A percentile compares a stretch with the other conserved stretches of the same genome.
These are phyloP conservation scores for Okapia johnstoni DNA, from an alignment of 2,113 vertebrate species.

Conservation along the genomic window DNA sequence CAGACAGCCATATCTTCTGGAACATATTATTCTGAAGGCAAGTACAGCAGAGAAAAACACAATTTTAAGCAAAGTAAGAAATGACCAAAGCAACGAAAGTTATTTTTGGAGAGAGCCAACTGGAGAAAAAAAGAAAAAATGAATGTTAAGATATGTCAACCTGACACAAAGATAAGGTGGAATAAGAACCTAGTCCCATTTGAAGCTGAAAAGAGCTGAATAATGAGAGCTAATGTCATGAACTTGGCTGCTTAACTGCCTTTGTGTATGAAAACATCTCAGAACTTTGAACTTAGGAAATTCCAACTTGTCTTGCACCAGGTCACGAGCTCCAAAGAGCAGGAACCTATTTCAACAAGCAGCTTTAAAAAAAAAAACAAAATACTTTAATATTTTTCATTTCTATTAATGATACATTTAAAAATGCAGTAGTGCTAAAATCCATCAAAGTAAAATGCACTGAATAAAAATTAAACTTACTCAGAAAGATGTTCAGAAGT, in stretches of 20 bases:
- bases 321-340: constrained; percentile 66
- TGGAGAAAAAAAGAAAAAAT: background rate
- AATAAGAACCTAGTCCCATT: constrained; percentile 47
- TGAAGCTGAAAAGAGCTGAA: constrained; percentile 50
- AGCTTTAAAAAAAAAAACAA: constrained; percentile 54
- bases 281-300: constrained; percentile 74
- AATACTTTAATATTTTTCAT: constrained; percentile 66
- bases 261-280: constrained; percentile 61
- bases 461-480: constrained; percentile 83
- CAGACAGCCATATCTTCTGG: constrained; percentile 49
- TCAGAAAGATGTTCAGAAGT: constrained; percentile 80
- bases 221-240: constrained; percentile 41
- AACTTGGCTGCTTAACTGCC: constrained; percentile 55
- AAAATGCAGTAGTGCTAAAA: constrained; percentile 60
- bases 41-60: constrained; percentile 49
- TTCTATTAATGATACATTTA: constrained; percentile 54
- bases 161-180: constrained; percentile 65
- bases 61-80: constrained; percentile 65
- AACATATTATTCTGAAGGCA: constrained; percentile 47
- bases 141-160: constrained; percentile 42
- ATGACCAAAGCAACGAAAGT: constrained; percentile 45
- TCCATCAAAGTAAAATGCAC: constrained; percentile 49
- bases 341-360: constrained; percentile 75
- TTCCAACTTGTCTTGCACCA: constrained; percentile 67
- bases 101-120: constrained; percentile 56